Percentiles rank a stretch among this genome's conserved stretches.
Evolutionary conservation across 37 sponge, comb jelly and placozoan genomes (phyloP).

Genomic region (Hormiphora californensis): DNA sequence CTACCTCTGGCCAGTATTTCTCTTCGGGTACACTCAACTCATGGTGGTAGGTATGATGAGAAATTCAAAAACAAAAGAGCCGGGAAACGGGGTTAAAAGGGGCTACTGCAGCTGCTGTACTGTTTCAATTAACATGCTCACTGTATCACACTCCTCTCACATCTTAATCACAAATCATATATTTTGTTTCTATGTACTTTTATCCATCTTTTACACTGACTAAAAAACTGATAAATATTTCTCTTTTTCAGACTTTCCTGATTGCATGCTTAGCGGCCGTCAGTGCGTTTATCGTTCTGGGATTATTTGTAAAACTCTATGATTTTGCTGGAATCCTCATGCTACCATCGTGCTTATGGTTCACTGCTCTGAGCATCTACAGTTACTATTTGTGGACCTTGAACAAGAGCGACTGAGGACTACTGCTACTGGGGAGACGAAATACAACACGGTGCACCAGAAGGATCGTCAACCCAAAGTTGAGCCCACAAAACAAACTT

Average conservation of each 20-base stretch:
- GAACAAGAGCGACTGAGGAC: too few species aligned
- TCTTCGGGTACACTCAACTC: neutral
- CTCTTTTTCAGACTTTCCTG: conserved; percentile 10
- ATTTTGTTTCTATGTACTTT: too few species aligned
- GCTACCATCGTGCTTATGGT: neutral
- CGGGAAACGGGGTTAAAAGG: too few species aligned
- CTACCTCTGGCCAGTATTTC: neutral
- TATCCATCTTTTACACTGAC: neutral
- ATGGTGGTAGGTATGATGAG: conserved; percentile 1
- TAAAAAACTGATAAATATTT: neutral
- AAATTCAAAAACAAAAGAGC: too few species aligned
- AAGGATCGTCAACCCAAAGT: too few species aligned
- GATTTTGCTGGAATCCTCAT: conserved; percentile 8
- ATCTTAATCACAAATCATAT: too few species aligned
- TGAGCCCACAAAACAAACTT: too few species aligned
- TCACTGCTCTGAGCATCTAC: neutral
- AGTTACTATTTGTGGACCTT: neutral
- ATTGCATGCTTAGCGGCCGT: neutral
- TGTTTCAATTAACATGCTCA: too few species aligned
- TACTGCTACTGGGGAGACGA: too few species aligned
- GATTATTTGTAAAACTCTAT: neutral
- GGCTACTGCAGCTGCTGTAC: too few species aligned
- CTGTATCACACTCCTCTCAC: too few species aligned
- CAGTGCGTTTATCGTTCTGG: conserved; percentile 9
- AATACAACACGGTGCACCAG: too few species aligned